Percentiles rank a stretch among this genome's conserved stretches.
phyloP scores from a whole-genome alignment of 2,888 invertebrate genomes.

The Nephrocerus scutellatus region DNA sequence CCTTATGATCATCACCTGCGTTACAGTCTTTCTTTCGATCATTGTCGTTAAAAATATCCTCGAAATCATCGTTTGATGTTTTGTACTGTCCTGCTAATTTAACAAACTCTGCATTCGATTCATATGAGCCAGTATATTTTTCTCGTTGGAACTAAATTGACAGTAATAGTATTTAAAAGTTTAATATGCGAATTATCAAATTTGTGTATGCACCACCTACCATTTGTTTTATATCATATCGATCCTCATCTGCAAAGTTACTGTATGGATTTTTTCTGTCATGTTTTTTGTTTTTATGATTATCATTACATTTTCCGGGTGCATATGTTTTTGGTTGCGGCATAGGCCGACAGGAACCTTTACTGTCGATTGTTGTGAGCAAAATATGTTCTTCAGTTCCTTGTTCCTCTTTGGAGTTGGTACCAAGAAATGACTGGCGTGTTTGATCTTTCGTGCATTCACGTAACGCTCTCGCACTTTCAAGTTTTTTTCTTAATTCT shows the following conservation, averaged over 20 bases:
- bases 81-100: conserved; percentile 62
- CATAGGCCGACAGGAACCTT: conserved; percentile 65
- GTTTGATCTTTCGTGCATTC: conserved; percentile 21
- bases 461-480: conserved; percentile 56
- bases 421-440: conserved; percentile 1
- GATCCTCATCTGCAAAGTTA: conserved; percentile 87
- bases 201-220: conserved; percentile 42
- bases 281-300: too few relatives aligned
- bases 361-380: conserved; percentile 60
- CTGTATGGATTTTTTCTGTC: too few relatives aligned
- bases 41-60: conserved; percentile 76
- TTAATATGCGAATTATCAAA: conserved; percentile 1
- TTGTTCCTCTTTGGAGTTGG: not conserved
- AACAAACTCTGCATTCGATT: conserved; percentile 73
- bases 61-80: conserved; percentile 64
- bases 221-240: conserved; percentile 77
- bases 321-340: conserved; percentile 22
- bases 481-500: conserved; percentile 68
- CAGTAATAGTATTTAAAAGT: not conserved
- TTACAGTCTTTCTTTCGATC: conserved; percentile 61
- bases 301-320: too few relatives aligned
- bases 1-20: conserved; percentile 55
- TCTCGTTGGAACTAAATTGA: conserved; percentile 64
- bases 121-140: conserved; percentile 71
- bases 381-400: conserved; percentile 53